These are phyloP conservation scores for Indri indri DNA, from an alignment of 2,113 vertebrate species.

Conservation along the genomic window DNA sequence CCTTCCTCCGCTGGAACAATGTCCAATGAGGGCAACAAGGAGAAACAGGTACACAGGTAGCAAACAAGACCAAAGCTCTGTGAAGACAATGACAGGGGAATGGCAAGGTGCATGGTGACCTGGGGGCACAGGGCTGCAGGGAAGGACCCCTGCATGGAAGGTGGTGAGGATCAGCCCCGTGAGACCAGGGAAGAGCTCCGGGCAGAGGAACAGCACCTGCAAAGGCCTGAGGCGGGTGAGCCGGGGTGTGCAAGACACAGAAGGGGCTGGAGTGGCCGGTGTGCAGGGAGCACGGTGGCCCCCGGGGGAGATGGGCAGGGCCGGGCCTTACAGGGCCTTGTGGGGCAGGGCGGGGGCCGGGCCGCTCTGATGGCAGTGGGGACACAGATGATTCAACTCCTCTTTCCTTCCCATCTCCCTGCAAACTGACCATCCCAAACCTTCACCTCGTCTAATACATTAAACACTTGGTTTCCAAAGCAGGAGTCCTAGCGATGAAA, in stretches of 20 bases:
- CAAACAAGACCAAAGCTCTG: background rate
- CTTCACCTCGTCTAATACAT: background rate
- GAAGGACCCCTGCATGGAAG: background rate
- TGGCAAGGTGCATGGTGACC: accelerated
- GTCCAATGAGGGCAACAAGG: accelerated
- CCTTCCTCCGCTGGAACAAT: background rate
- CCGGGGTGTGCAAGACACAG: background rate
- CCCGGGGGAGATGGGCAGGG: accelerated
- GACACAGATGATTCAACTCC: background rate
- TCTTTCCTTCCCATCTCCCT: background rate
- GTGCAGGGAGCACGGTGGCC: background rate
- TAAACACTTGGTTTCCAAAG: background rate
- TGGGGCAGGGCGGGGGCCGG: background rate
- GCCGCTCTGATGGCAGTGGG: too few relatives aligned
- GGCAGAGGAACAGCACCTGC: background rate
- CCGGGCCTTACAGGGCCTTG: background rate
- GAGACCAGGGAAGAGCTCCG: background rate
- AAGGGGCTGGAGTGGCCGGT: too few relatives aligned
- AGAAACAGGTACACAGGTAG: too few relatives aligned
- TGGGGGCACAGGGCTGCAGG: background rate
- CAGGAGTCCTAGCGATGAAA: background rate
- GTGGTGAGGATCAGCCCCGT: background rate
- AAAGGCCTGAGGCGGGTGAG: background rate
- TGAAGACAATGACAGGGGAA: background rate
- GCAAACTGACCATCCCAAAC: background rate